Evolutionary conservation across 2,888 invertebrate species (phyloP).

Genomic region (Capitulum mitella): DNA sequence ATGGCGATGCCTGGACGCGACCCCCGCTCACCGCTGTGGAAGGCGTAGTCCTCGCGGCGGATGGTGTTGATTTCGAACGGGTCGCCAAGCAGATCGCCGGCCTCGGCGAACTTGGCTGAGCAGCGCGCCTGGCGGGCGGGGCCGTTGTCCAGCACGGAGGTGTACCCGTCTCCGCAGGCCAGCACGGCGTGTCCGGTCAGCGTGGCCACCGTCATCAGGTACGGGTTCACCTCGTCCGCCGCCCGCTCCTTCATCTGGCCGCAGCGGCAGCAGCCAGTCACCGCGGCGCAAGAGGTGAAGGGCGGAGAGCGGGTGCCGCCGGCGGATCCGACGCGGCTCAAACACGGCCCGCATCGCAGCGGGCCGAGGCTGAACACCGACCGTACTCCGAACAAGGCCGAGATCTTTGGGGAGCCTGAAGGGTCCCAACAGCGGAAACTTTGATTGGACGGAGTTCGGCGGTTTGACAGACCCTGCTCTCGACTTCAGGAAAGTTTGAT

Average conservation of each 20-base stretch:
- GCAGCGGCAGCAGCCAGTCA: no score
- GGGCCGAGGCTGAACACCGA: no score
- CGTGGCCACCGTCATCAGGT: slow-evolving; percentile 83
- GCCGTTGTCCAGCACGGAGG: slow-evolving; percentile 64
- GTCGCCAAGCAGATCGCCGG: slow-evolving; percentile 65
- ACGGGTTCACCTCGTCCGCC: slow-evolving; percentile 56
- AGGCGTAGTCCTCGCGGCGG: slow-evolving; percentile 63
- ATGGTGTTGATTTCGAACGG: slow-evolving; percentile 72
- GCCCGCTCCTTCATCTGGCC: slow-evolving; percentile 65
- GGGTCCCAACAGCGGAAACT: no score
- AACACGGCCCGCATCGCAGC: no score
- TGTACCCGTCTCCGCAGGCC: slow-evolving; percentile 46
- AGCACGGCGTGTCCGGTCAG: slow-evolving; percentile 76
- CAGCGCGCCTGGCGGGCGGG: slow-evolving; percentile 54
- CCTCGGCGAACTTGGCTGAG: slow-evolving; percentile 56
- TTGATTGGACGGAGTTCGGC: no score
- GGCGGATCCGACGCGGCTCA: no score
- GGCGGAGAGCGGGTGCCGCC: no score
- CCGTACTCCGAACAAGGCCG: no score
- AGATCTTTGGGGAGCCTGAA: no score
- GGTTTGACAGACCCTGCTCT: no score
- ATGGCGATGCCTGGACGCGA: no score
- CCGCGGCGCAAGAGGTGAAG: no score
- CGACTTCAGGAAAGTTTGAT: background rate
- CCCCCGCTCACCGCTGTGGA: slow-evolving; percentile 51